phyloP scores from a whole-genome alignment of 2,797 vertebrate genomes.

The Notamacropus eugenii region DNA sequence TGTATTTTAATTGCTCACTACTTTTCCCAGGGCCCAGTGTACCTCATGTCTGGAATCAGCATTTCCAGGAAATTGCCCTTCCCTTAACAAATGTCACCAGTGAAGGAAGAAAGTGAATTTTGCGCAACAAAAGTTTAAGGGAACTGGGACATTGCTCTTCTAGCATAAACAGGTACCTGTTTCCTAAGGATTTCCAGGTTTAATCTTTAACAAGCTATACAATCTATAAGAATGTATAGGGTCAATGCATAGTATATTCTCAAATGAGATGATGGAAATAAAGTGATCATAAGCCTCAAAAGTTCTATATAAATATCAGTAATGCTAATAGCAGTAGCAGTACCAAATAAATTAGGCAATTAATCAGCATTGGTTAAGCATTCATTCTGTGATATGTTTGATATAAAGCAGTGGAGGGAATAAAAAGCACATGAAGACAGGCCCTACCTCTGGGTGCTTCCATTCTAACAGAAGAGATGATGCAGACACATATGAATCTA shows the following conservation, averaged over 20 bases:
- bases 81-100: conserved; percentile 18
- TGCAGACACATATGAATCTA: too few relatives aligned
- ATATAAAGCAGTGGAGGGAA: too few relatives aligned
- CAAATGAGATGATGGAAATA: neutral
- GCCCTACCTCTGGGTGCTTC: too few relatives aligned
- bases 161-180: neutral
- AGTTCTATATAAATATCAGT: too few relatives aligned
- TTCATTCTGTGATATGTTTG: too few relatives aligned
- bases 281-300: neutral
- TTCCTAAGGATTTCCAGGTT: neutral
- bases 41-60: neutral
- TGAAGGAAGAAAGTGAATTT: neutral
- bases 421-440: too few relatives aligned
- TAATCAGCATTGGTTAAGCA: too few relatives aligned
- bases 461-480: too few relatives aligned
- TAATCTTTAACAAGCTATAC: neutral
- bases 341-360: too few relatives aligned
- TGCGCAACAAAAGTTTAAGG: neutral
- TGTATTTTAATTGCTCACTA: neutral
- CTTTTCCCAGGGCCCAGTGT: neutral
- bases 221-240: neutral
- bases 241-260: neutral
- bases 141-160: accelerated
- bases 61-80: neutral
- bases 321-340: too few relatives aligned